Evolutionary conservation across 2,113 vertebrate genomes (phyloP).

Genomic region (Callionymus lyra): DNA sequence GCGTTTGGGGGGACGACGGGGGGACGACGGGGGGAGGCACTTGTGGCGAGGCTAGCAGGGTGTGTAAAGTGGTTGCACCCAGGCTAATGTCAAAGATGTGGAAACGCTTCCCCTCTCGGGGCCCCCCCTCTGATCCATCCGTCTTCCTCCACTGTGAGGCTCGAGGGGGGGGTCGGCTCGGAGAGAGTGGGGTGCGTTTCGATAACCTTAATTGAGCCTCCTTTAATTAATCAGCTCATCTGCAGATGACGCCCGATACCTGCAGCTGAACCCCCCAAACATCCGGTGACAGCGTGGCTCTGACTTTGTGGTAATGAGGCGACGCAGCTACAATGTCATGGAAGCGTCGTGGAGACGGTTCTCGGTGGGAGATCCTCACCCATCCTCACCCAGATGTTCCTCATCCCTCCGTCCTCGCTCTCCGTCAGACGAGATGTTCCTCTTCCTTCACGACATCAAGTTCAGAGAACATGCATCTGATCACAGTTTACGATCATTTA

Average conservation of each 20-base stretch:
- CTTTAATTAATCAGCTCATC: conserved; percentile 72
- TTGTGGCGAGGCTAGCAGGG: conserved; percentile 42
- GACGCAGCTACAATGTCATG: conserved; percentile 69
- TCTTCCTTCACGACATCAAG: too few relatives aligned
- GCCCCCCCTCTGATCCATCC: conserved; percentile 27
- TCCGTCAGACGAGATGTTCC: too few relatives aligned
- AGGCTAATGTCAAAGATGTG: conserved; percentile 55
- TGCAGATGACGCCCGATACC: conserved; percentile 58
- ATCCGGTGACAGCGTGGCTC: conserved; percentile 52
- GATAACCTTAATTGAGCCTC: conserved; percentile 66
- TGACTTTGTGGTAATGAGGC: conserved; percentile 70
- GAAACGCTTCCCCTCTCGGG: conserved; percentile 36
- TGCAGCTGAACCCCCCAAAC: conserved; percentile 53
- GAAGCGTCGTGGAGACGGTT: conserved; percentile 59
- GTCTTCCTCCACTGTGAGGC: conserved; percentile 46
- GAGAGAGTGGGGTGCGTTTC: conserved; percentile 39
- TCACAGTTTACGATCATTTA: too few relatives aligned
- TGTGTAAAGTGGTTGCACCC: conserved; percentile 28
- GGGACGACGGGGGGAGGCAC: conserved; percentile 45
- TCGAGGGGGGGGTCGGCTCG: conserved; percentile 3
- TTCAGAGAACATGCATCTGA: too few relatives aligned
- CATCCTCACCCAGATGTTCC: conserved; percentile 67
- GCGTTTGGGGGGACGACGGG: conserved; percentile 37
- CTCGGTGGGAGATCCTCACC: conserved; percentile 65
- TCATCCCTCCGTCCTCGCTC: conserved; percentile 60